Percentiles rank a stretch among this genome's conserved stretches.
Evolutionary conservation across 2,888 invertebrate species (phyloP).

Genomic region (Pseudococcus viburni): DNA sequence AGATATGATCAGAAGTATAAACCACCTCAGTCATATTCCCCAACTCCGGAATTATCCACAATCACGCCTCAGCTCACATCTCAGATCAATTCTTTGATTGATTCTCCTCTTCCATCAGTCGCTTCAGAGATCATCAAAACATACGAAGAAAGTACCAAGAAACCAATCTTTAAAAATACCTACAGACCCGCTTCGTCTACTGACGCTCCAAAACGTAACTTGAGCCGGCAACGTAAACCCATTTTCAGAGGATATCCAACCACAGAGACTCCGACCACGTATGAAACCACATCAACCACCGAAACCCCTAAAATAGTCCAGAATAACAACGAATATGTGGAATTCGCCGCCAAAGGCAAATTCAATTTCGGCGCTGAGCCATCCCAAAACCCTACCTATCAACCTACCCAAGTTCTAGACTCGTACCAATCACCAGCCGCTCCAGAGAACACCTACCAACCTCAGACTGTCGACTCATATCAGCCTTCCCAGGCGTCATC

Average conservation of each 20-base stretch:
- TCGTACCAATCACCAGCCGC: constrained; percentile 16
- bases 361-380: constrained; percentile 29
- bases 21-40: constrained; percentile 70
- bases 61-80: constrained; percentile 76
- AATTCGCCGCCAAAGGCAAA: constrained; percentile 59
- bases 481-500: constrained; percentile 7
- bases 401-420: not conserved
- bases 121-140: constrained; percentile 60
- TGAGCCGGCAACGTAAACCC: constrained; percentile 70
- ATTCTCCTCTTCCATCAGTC: constrained; percentile 30
- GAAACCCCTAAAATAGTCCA: not conserved
- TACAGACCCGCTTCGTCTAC: constrained; percentile 63
- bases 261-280: constrained; percentile 17
- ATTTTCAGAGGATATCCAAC: constrained; percentile 70
- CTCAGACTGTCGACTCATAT: constrained; percentile 14
- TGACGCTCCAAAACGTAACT: constrained; percentile 69
- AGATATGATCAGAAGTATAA: constrained; percentile 64
- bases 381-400: constrained; percentile 31
- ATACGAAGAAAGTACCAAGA: constrained; percentile 62
- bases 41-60: constrained; percentile 75
- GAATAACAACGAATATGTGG: constrained; percentile 52
- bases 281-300: constrained; percentile 38
- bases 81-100: constrained; percentile 75
- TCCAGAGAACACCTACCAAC: constrained; percentile 47
- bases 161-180: constrained; percentile 63